Conservation (phyloP, 2,888 invertebrate species). For the Loripinus fragilis region DNA sequence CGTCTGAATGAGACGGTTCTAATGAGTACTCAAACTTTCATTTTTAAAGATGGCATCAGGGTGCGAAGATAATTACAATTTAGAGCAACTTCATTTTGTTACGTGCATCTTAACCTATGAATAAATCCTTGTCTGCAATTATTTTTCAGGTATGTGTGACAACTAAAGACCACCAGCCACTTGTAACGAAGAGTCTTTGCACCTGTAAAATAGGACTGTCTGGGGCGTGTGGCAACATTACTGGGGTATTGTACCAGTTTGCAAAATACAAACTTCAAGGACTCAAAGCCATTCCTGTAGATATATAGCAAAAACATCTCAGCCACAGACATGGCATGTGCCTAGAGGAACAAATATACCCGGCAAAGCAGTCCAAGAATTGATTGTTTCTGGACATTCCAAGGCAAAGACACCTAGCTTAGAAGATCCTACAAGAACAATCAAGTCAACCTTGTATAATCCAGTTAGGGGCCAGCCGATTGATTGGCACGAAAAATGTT, state of each 20-base stretch:
- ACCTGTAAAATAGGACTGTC: constrained; percentile 3
- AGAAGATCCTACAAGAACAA: not conserved
- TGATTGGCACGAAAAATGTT: not conserved
- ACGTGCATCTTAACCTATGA: too few species aligned
- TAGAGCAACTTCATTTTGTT: not conserved
- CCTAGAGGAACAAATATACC: not conserved
- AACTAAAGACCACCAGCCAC: not conserved
- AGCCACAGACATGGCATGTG: not conserved
- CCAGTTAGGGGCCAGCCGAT: not conserved
- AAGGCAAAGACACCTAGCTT: not conserved
- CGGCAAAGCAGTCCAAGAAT: not conserved
- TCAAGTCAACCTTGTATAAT: not conserved
- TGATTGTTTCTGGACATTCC: not conserved
- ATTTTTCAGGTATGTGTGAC: not conserved
- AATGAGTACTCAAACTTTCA: too few species aligned
- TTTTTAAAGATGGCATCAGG: not conserved
- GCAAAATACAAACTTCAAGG: constrained; percentile 8
- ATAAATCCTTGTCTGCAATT: too few species aligned
- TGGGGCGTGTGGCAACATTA: not conserved
- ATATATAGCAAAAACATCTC: too few species aligned
- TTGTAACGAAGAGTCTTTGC: not conserved
- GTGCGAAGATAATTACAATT: not conserved
- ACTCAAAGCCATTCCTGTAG: not conserved
- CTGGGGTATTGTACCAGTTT: not conserved
- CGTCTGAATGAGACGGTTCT: too few species aligned